Base-by-base conservation (phyloP, 2,113 vertebrate genomes). In the Nothoprocta pentlandii region DNA sequence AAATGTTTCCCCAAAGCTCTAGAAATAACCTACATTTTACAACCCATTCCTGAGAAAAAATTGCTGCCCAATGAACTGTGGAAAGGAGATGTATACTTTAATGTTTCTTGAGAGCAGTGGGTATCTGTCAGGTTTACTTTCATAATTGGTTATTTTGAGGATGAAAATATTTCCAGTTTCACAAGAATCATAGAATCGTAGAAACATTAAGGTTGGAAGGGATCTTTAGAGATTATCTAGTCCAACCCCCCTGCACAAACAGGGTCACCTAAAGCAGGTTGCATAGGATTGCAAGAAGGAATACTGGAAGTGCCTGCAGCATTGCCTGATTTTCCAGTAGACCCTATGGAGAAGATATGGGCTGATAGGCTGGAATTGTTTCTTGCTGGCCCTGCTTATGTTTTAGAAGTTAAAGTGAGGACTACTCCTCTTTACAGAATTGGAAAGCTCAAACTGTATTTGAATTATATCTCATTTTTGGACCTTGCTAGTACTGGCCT, bases 11-110 rank as follows among this genome's bases (percentile, higher is more conserved):
- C 46, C 20, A 92, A 92, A 93, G 54, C 34, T 56, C 39, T 77
- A 76, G 17, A 47, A 41, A 84, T 39, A 88, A 83, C 58, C n/a
- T 71, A 69, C 16, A 66, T 86, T 91, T 94, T 87, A 58, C 22
- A 83, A 54, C 15, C 62, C 8, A 63, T 75, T 90, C 41, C 17
- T 74, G 54, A 62, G 41, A 84, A 93, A 39, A 85, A 88, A 47
- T 16, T 88, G 6, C 11, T 71, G 17, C 3, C 54, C 8, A 56
- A 6, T 64, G 70, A 91, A 91, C 85, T 68, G 28, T 76, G 67
- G 28, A 73, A 89, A 89, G 67, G 12, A 83, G 42, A 56, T 11
- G 4, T 64, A 62, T 7, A 63, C 2, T 64, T 93, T 49, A 81
- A 17, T 6, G 51, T 51, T 80, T 81, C 25, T 69, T 89, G 22